Conservation (phyloP, 2,113 vertebrate species). For the Fukomys damarensis region DNA sequence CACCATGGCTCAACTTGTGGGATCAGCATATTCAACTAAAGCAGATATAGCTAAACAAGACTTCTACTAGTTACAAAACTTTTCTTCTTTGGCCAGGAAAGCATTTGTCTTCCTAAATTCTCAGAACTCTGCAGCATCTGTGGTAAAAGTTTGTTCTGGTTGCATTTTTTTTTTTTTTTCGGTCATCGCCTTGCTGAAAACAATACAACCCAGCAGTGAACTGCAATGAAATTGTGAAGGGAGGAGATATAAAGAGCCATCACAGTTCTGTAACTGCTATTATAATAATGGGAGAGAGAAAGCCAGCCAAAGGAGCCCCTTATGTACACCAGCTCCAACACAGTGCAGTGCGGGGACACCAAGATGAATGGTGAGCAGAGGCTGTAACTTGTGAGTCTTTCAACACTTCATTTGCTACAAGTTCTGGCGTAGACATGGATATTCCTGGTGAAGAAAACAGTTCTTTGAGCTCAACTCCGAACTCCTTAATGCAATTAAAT, state of each 20-base stretch:
- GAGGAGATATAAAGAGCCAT: constrained; percentile 59
- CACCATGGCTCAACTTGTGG: constrained; percentile 68
- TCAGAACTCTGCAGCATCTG: constrained; percentile 68
- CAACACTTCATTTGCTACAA: constrained; percentile 63
- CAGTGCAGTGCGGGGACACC: constrained; percentile 61
- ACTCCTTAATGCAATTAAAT: constrained; percentile 84
- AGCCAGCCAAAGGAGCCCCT: background rate
- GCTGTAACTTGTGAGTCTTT: constrained; percentile 68
- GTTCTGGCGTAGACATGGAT: constrained; percentile 86
- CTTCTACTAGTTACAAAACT: constrained; percentile 81
- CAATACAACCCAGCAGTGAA: background rate
- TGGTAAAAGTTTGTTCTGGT: constrained; percentile 65
- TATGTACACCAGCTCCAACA: constrained; percentile 41
- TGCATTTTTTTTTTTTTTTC: constrained; percentile 30
- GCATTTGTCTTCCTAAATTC: constrained; percentile 75
- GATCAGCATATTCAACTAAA: constrained; percentile 74
- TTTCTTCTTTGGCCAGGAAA: constrained; percentile 76
- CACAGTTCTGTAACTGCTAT: constrained; percentile 29
- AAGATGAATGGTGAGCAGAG: constrained; percentile 79
- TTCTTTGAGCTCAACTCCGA: constrained; percentile 82
- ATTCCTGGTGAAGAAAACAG: constrained; percentile 84
- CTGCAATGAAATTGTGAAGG: constrained; percentile 73
- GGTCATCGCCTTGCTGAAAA: constrained; percentile 36
- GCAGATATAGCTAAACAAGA: constrained; percentile 74
- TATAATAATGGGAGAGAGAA: constrained; percentile 52